These are phyloP conservation scores for Colletes gigas DNA, from an alignment of 1,140 invertebrate species.

Conservation along the genomic window DNA sequence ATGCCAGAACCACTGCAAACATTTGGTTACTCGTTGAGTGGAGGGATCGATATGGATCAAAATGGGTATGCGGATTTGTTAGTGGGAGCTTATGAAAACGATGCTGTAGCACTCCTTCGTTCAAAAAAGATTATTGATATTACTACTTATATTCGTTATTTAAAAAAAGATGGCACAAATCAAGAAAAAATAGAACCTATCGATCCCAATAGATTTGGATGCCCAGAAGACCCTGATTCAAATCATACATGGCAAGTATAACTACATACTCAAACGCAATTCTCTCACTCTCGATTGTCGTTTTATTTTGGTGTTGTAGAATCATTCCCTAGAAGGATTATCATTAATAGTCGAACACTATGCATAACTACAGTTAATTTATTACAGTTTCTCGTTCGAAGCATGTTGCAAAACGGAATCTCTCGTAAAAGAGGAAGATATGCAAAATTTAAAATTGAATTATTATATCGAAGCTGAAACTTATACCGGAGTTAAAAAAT, in stretches of 20 bases:
- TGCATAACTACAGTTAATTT: conserved; percentile 21
- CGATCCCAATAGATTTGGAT: conserved; percentile 89
- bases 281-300: too few species aligned
- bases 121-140: conserved; percentile 94
- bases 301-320: too few species aligned
- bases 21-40: conserved; percentile 94
- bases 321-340: too few species aligned
- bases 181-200: conserved; percentile 87
- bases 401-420: conserved; percentile 91
- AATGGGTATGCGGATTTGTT: conserved; percentile 96
- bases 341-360: too few species aligned
- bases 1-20: conserved; percentile 84
- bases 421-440: conserved; percentile 81
- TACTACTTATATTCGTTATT: conserved; percentile 80
- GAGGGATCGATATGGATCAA: conserved; percentile 93
- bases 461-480: conserved; percentile 93
- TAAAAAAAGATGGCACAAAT: conserved; percentile 68
- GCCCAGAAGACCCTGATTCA: conserved; percentile 83
- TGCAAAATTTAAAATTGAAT: conserved; percentile 83
- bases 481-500: conserved; percentile 88
- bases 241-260: conserved; percentile 87
- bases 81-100: conserved; percentile 92
- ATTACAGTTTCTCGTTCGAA: conserved; percentile 90
- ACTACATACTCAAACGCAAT: not conserved
- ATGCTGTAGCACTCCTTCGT: conserved; percentile 87